Base-by-base conservation (phyloP, 1,140 invertebrate genomes). In the Calliopsis andreniformis region DNA sequence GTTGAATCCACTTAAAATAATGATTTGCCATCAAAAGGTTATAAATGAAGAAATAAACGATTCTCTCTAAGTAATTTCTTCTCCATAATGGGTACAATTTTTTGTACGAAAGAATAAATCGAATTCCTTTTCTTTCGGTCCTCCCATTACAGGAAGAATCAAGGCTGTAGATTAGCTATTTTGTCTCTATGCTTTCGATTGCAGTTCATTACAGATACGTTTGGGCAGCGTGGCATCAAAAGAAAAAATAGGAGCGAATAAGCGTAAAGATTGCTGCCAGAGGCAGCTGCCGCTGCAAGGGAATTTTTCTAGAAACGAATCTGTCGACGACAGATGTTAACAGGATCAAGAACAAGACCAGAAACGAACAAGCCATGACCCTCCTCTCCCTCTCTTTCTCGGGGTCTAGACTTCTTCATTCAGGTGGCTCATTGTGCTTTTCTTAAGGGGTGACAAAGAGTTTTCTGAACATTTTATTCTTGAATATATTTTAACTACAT, bases 301-400 rank as follows among this genome's bases (percentile, higher is more conserved):
- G 69, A 68, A 61, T 67, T 75, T 62, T 64, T 64, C 72, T 62
- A 66, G 25, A 76, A 78, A 70, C 59, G 79, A 20, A 67, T 45
- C 76, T 82, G 79, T 77, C 69, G 51, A 51, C 69, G 66, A 53
- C 84, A 84, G 82, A 82, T 76, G 70, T 79, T 83, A 76, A 81
- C 80, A 70, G 73, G 55, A 78, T 81, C 49, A 72, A 68, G 67
- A 59, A 49, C 73, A 59, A 59, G 39, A 49, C 35, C 62, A 62
- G 56, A 71, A 81, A 78, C 55, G 43, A 32, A 18, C 68, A 64
- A 63, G 1, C 64, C 63, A 12, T 14, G 20, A 49, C 43, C 20
- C 61, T 39, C 20, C 61, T n/a, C n/a, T n/a, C n/a, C n/a, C n/a
- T n/a, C 47, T 45, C 35, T 43, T 28, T 70, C 39, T 35, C 16